Base-by-base conservation (phyloP, 2,797 vertebrate genomes). In the Melanotaenia parkinsoni region DNA sequence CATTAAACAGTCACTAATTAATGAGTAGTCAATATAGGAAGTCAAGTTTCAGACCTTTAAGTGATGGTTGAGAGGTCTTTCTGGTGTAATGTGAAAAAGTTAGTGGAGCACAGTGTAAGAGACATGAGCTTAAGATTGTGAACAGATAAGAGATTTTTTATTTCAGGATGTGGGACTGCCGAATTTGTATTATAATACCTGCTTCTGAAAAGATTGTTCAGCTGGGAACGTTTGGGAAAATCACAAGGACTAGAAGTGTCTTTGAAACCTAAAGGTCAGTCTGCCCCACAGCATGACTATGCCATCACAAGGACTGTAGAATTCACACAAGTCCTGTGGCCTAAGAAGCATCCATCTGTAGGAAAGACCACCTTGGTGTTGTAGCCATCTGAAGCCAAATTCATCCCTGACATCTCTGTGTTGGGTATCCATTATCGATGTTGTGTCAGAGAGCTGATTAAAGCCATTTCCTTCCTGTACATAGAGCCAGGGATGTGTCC, bases 401-500 rank as follows among this genome's bases (percentile, higher is more conserved):
- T 62, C 28, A 50, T 38, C 58, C 53, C 62, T 40, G 32, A 71
- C 54, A 0, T 75, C 38, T 53, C 67, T 76, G 57, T 74, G 76
- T 67, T 78, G 77, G 62, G 72, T 18, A 63, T 56, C 43, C 38
- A 1, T 71, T 30, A 61, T 61, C 1, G 3, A 60, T 65, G 67
- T 76, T 28, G 16, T 33, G 69, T 65, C 64, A 50, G 75, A 80
- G 64, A 83, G 37, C 50, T 67, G 89, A 88, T 79, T 81, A 80
- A 93, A 95, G 93, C 92, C 93, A 93, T 92, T 91, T 89, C 78
- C 69, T 73, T 84, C 72, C 58, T 91, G 90, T 93, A 89, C 74
- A 89, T 83, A 92, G 75, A 89, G 74, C 77, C 64, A 58, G 81
- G 76, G 58, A 86, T 61, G 67, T 72, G 82, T 85, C 79, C 72